Conservation (phyloP, 2,888 invertebrate species). For the Coremacera marginata region DNA sequence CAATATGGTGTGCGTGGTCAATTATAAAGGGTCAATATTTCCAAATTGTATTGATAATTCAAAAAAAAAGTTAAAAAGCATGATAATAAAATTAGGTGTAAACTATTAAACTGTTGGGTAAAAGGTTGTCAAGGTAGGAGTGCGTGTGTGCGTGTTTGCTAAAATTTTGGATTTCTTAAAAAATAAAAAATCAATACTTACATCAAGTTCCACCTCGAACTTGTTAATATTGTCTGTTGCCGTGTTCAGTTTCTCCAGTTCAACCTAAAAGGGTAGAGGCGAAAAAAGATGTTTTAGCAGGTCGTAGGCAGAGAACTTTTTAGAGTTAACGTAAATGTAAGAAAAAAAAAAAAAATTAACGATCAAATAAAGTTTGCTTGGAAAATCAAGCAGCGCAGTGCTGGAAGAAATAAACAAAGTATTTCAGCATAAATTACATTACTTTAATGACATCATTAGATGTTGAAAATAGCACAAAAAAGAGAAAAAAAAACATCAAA, state of each 20-base stretch:
- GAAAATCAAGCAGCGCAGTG: too few species aligned
- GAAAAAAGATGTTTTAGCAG: neutral
- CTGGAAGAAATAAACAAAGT: too few species aligned
- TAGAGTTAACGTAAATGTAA: neutral
- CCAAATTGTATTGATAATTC: neutral
- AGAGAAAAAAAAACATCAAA: constrained; percentile 31
- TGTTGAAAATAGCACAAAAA: neutral
- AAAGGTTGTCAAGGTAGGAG: neutral
- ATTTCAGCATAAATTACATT: too few species aligned
- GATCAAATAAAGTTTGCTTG: neutral
- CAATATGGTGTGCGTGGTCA: neutral
- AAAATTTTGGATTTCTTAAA: constrained; percentile 38
- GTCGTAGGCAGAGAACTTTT: neutral
- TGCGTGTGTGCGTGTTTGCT: neutral
- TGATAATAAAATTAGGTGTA: neutral
- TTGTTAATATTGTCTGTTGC: constrained; percentile 94
- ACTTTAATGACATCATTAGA: neutral
- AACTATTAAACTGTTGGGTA: neutral
- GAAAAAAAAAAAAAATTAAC: constrained; percentile 10
- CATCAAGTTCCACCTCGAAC: constrained; percentile 89
- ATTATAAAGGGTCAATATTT: neutral
- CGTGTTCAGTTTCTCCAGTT: constrained; percentile 89
- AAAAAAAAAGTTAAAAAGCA: neutral
- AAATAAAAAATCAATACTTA: constrained; percentile 68
- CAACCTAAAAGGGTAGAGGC: constrained; percentile 72